Base-by-base conservation (phyloP, 2,888 invertebrate genomes). In the Diploptera punctata region DNA sequence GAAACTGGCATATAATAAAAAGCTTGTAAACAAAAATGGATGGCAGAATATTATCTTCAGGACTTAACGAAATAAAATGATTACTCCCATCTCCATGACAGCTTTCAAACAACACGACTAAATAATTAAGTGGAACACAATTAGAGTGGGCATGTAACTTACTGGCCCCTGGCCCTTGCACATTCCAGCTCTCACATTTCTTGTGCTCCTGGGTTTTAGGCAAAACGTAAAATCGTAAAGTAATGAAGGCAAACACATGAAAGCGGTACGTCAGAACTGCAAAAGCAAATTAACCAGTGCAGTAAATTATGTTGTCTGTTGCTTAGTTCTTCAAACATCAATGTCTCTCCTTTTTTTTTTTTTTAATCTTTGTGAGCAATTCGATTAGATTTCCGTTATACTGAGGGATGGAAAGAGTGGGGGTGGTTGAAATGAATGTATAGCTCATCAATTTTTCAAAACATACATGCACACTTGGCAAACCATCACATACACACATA, bases 361-460 rank as follows among this genome's bases (percentile, higher is more conserved):
- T 29, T 31, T 57, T 57, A 54, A 57, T 57, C 57, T 57, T 57
- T 19, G 29, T 57, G n/a, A 29, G 57, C 29, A 57, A 57, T 57
- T 57, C 57, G 57, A 57, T 57, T 57, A 57, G 21, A 57, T 29
- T 57, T 57, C 29, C 57, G 57, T 29, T 57, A 57, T 31, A n/a
- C 26, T 16, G 57, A 57, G 57, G 57, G 26, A 29, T 57, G 57
- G 16, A 57, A n/a, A 4, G 10, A 9, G 16, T 5, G 47, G 52
- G 52, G 16, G 1, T 4, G 21, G 7, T 1, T 3, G 52, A 29
- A 1, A 9, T 7, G 26, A 1, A n/a, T n/a, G 57, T 57, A 29
- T 2, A 29, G n/a, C 57, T 57, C 57, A 57, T 57, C 57, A 57
- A 57, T 57, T 57, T 57, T 57, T 57, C 57, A 57, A 16, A 57